Evolutionary conservation across 1,140 invertebrate genomes (phyloP).

Genomic region (Drosophila eugracilis): DNA sequence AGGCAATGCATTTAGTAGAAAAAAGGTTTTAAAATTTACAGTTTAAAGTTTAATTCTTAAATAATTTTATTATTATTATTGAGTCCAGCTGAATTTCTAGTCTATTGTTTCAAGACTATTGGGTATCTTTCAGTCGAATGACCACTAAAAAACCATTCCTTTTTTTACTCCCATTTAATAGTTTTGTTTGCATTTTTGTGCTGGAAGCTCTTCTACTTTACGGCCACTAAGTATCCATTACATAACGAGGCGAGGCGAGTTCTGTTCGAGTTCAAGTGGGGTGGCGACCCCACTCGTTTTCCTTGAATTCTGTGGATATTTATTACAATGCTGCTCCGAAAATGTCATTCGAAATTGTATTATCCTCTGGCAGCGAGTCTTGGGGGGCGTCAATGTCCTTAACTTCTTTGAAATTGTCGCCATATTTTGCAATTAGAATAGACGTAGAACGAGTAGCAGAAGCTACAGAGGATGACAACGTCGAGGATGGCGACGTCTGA

Average conservation of each 20-base stretch:
- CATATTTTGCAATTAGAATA: constrained; percentile 80
- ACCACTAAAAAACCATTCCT: neutral
- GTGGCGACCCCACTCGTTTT: constrained; percentile 4
- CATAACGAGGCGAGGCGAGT: constrained; percentile 47
- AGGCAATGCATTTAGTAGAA: no score
- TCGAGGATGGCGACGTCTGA: constrained; percentile 31
- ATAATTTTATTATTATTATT: no score
- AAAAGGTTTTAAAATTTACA: no score
- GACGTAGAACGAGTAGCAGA: constrained; percentile 18
- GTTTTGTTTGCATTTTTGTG: constrained; percentile 66
- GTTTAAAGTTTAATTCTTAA: no score
- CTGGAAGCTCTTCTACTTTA: constrained; percentile 39
- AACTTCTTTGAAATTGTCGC: constrained; percentile 79
- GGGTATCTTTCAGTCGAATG: constrained; percentile 4
- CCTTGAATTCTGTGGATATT: constrained; percentile 36
- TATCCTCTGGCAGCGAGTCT: constrained; percentile 58
- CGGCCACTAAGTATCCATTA: constrained; percentile 60
- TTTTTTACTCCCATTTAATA: constrained; percentile 54
- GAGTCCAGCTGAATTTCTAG: no score
- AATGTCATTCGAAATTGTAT: constrained; percentile 82
- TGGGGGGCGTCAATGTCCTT: constrained; percentile 70
- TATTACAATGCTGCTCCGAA: constrained; percentile 55
- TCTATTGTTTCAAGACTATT: neutral
- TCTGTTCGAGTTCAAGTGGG: constrained; percentile 41
- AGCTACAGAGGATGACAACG: constrained; percentile 22